These are phyloP conservation scores for Schizaphis graminum DNA, from an alignment of 2,888 invertebrate species.

Conservation along the genomic window DNA sequence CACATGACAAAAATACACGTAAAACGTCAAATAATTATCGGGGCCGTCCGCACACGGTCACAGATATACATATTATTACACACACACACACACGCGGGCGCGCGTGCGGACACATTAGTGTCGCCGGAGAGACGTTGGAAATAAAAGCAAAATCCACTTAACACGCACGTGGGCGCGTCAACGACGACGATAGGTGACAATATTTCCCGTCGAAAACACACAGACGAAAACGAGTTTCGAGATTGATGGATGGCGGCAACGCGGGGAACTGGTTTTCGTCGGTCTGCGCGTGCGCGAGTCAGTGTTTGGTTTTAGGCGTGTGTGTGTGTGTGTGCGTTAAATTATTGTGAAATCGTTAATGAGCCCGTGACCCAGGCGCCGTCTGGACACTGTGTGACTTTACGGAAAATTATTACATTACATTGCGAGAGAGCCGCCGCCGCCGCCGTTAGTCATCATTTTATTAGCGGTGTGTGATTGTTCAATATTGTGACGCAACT, in stretches of 20 bases:
- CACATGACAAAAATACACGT: neutral
- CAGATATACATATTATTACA: neutral
- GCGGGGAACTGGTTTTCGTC: conserved; percentile 57
- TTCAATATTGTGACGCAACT: conserved; percentile 57
- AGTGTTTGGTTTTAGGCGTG: neutral
- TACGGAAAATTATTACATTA: conserved; percentile 12
- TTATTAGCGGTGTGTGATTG: conserved; percentile 23
- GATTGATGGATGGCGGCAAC: conserved; percentile 56
- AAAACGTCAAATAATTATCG: neutral
- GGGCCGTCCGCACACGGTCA: neutral
- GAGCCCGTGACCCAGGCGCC: conserved; percentile 46
- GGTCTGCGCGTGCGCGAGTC: neutral
- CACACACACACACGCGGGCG: neutral
- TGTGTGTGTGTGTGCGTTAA: neutral
- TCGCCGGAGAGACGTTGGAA: neutral
- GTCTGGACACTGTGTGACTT: conserved; percentile 17
- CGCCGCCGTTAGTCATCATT: conserved; percentile 52
- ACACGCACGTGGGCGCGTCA: conserved; percentile 58
- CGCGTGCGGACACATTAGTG: conserved; percentile 4
- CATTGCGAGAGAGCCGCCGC: neutral
- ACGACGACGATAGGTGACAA: conserved; percentile 60
- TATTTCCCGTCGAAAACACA: conserved; percentile 41
- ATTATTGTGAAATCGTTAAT: conserved; percentile 62
- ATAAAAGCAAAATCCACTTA: conserved; percentile 65
- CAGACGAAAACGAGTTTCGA: conserved; percentile 58